phyloP scores from a whole-genome alignment of 64 coral and sea anemone genomes.

The Stichodactyla helianthus region DNA sequence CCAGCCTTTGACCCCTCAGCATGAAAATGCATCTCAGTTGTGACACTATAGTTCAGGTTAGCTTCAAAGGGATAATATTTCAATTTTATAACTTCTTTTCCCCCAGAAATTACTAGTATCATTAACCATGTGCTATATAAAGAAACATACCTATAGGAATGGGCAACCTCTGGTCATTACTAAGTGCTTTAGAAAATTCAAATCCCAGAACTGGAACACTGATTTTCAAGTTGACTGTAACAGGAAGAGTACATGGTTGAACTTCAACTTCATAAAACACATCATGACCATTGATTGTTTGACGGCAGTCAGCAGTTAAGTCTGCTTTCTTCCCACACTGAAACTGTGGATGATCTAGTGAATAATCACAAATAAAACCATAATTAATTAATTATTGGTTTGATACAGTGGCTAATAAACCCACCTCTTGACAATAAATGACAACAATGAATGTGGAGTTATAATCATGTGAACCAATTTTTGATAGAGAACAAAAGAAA shows the following conservation, averaged over 20 bases:
- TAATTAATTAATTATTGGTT: background rate
- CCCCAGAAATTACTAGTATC: background rate
- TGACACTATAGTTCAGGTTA: slow-evolving; percentile 15
- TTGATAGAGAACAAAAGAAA: no score
- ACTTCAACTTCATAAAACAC: slow-evolving; percentile 59
- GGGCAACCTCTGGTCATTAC: background rate
- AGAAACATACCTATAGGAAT: slow-evolving; percentile 22
- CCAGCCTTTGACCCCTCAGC: background rate
- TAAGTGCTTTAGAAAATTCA: background rate
- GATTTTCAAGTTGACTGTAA: slow-evolving; percentile 24
- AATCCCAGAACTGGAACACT: slow-evolving; percentile 24
- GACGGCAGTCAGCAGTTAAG: slow-evolving; percentile 22
- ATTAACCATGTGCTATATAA: no score
- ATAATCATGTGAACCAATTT: no score
- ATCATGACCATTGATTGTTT: slow-evolving; percentile 21
- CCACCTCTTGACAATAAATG: no score
- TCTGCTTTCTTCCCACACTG: slow-evolving; percentile 32
- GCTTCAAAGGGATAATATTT: background rate
- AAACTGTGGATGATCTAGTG: slow-evolving; percentile 35
- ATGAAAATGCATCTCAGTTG: slow-evolving; percentile 46
- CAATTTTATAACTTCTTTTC: no score
- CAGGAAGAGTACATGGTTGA: slow-evolving; percentile 45
- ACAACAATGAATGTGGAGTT: no score
- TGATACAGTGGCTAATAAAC: background rate
- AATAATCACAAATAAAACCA: background rate